Base-by-base conservation (phyloP, 2,888 invertebrate species). In the Oegoconia quadripuncta region DNA sequence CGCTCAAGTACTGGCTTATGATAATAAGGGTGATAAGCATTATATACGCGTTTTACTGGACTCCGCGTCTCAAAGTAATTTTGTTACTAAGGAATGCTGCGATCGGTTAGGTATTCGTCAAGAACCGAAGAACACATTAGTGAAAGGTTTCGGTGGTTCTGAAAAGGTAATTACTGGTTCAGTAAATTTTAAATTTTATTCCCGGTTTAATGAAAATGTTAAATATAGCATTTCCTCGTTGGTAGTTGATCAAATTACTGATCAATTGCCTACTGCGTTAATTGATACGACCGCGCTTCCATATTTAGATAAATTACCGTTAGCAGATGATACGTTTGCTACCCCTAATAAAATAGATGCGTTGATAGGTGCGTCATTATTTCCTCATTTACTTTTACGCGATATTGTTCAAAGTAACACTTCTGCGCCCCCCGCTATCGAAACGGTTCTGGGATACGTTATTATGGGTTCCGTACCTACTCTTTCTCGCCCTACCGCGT, bases 371-470 rank as follows among this genome's bases (percentile, higher is more conserved):
- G 27, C 27, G 7, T 5, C 5, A 9, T 27, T 27, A 11, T 27
- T 27, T 11, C 27, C 9, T 4, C 9, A 22, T 11, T 9, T 27
- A 9, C 4, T 27, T 8, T 9, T 9, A 9, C 9, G 9, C n/a
- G 11, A 11, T 11, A 5, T 11, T 9, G 27, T 11, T 9, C 11
- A n/a, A 6, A 27, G 8, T n/a, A n/a, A n/a, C n/a, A n/a, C n/a
- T n/a, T n/a, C n/a, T n/a, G n/a, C 27, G 8, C 27, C 8, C 0
- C 30, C 33, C 8, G 48, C 42, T 4, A 22, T 48, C 11, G 8
- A 35, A 3, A 45, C 48, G 6, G 38, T 43, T 16, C 34, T 48
- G 15, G 48, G 45, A 9, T 45, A 37, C 13, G 28, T 42, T 7
- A 27, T 40, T 11, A 40, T 41, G 37, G 47, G 50, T 34, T 31